Percentiles rank a stretch among this genome's conserved stretches.
These are phyloP conservation scores for Felis chaus DNA, from an alignment of 2,113 vertebrate genomes.

Conservation along the genomic window DNA sequence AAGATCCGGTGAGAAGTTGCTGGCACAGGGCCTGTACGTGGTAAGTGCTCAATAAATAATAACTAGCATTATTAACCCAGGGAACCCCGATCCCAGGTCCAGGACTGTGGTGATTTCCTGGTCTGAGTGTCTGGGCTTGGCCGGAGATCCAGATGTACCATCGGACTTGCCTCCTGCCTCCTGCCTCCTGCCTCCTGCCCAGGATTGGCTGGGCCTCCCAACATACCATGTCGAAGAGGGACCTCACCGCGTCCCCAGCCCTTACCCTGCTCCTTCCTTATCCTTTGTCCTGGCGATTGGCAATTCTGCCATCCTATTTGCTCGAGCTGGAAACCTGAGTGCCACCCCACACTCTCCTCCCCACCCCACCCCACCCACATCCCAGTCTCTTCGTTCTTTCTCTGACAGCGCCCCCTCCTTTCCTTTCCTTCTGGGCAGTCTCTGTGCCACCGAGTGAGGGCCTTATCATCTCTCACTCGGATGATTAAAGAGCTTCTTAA, in stretches of 20 bases:
- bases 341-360: neutral
- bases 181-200: neutral
- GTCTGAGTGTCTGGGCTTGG: neutral
- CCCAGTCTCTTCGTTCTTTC: neutral
- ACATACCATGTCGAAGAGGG: fast-evolving
- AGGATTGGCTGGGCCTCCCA: neutral
- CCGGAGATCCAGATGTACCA: neutral
- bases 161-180: too few species aligned
- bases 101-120: neutral
- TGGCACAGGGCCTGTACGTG: neutral
- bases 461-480: neutral
- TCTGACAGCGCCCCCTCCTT: neutral
- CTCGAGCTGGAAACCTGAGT: neutral
- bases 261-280: neutral
- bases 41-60: neutral
- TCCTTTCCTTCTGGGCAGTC: neutral
- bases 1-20: neutral
- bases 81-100: neutral
- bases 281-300: neutral
- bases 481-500: neutral
- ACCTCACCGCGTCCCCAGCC: neutral
- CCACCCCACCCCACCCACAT: too few species aligned
- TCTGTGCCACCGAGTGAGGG: neutral
- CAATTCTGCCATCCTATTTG: neutral
- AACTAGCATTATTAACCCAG: neutral